Conservation (phyloP, 2,797 vertebrate species). For the Darevskia nairensis region DNA sequence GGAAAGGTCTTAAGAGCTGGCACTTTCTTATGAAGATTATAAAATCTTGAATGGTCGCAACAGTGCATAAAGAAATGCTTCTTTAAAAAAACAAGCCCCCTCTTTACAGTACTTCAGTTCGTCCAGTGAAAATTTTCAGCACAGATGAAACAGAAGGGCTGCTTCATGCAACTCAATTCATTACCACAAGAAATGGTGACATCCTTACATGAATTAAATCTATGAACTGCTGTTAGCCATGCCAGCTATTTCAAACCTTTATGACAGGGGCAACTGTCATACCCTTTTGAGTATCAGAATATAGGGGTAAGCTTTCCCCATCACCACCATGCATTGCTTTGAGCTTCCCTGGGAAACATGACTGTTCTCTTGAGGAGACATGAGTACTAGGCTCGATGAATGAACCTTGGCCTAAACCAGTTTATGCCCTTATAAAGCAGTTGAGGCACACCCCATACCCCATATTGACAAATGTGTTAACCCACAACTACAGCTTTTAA, state of each 20-base stretch:
- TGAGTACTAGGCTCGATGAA: neutral
- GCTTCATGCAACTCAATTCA: neutral
- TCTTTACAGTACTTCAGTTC: neutral
- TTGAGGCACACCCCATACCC: no score
- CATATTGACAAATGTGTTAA: neutral
- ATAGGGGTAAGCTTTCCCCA: neutral
- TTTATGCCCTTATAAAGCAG: neutral
- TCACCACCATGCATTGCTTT: neutral
- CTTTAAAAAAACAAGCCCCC: neutral
- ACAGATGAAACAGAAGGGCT: neutral
- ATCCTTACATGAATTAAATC: neutral
- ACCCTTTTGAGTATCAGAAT: neutral
- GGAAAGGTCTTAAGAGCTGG: neutral
- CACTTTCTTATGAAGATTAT: neutral
- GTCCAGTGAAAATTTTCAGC: neutral
- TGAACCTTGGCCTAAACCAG: neutral
- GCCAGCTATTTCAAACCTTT: neutral
- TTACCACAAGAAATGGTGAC: neutral
- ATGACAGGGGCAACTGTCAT: no score
- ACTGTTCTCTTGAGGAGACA: neutral
- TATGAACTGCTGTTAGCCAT: neutral
- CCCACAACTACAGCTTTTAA: neutral
- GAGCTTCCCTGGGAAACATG: no score
- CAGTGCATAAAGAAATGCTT: neutral
- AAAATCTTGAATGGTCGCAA: neutral